Evolutionary conservation across 2,113 vertebrate genomes (phyloP).

Genomic region (Prochilodus magdalenae): DNA sequence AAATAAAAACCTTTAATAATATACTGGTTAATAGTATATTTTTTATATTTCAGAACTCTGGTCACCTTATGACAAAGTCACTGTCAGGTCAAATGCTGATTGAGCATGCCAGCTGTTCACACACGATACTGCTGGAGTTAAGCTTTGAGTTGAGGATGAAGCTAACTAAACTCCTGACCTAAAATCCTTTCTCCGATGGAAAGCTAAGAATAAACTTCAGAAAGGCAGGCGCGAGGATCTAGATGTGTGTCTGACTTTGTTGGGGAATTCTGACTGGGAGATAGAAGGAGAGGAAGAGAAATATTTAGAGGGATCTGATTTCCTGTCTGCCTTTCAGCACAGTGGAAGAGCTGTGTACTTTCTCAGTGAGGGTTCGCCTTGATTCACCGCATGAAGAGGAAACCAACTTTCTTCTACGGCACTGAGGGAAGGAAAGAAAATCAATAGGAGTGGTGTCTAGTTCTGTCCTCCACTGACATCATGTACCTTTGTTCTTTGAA

Average conservation of each 20-base stretch:
- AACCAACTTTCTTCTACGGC: not conserved
- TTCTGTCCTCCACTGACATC: not conserved
- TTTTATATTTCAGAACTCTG: too few relatives aligned
- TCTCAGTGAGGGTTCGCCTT: not conserved
- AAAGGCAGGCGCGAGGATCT: not conserved
- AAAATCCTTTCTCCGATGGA: not conserved
- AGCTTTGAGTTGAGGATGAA: not conserved
- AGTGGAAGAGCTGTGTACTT: conserved; percentile 10
- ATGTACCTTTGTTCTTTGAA: not conserved
- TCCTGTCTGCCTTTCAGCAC: conserved; percentile 11
- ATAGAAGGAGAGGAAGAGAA: conserved; percentile 6
- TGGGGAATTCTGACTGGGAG: conserved; percentile 8
- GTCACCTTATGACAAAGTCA: too few relatives aligned
- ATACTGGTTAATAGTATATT: too few relatives aligned
- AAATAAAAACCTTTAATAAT: too few relatives aligned
- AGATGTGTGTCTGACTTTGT: not conserved
- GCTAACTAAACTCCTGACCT: not conserved
- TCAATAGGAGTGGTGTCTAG: not conserved
- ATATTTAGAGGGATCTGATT: not conserved
- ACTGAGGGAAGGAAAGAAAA: not conserved
- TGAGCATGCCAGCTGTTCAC: not conserved
- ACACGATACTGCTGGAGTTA: not conserved
- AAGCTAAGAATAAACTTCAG: not conserved
- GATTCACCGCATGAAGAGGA: conserved; percentile 20
- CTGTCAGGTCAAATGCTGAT: not conserved